A percentile compares a stretch with the other conserved stretches of the same genome.
phyloP scores from a whole-genome alignment of 2,797 vertebrate genomes.

The Psittacula derbiana region DNA sequence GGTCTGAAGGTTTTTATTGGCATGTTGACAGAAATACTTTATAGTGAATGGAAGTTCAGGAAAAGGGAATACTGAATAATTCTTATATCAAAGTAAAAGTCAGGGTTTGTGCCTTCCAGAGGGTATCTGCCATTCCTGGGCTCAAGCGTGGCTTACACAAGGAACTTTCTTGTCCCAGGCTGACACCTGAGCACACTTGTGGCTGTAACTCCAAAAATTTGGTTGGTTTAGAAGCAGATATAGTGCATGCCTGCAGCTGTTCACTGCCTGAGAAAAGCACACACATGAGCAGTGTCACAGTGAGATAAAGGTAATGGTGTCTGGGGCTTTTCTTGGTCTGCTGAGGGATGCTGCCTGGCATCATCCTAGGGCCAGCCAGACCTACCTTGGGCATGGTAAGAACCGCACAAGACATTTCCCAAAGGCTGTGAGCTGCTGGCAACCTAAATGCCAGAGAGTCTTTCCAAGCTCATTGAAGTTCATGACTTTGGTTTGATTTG shows the following conservation, averaged over 20 bases:
- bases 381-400: not conserved
- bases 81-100: not conserved
- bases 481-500: not conserved
- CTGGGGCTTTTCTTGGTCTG: not conserved
- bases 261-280: not conserved
- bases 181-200: rapidly evolving
- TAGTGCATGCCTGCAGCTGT: not conserved
- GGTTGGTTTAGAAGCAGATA: not conserved
- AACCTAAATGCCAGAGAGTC: not conserved
- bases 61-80: not conserved
- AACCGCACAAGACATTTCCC: not conserved
- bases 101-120: not conserved
- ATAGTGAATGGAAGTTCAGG: not conserved
- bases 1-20: not conserved
- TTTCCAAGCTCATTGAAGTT: not conserved
- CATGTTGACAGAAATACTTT: not conserved
- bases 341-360: not conserved
- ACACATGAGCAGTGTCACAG: rapidly evolving
- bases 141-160: not conserved
- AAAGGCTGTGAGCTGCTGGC: not conserved
- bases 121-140: not conserved
- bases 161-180: not conserved
- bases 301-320: not conserved
- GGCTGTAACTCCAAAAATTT: not conserved
- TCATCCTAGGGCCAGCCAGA: rapidly evolving